phyloP scores from a whole-genome alignment of 2,888 invertebrate genomes.

The Fragum whitleyi region DNA sequence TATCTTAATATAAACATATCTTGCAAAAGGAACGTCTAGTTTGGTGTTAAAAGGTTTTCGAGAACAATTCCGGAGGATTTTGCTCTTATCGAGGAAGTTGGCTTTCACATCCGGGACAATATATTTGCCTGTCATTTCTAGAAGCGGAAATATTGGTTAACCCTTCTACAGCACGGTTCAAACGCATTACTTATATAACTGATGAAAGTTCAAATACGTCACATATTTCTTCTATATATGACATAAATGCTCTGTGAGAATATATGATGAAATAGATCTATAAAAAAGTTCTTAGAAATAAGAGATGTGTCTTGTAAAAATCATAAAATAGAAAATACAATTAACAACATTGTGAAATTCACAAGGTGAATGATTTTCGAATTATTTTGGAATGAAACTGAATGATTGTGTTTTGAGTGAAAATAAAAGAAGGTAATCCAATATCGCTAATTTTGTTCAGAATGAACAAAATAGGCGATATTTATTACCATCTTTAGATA shows the following conservation, averaged over 20 bases:
- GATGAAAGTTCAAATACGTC: neutral
- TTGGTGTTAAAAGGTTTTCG: neutral
- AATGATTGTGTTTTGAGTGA: too few relatives aligned
- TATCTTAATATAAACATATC: neutral
- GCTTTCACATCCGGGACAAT: neutral
- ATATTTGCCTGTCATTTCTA: constrained; percentile 1
- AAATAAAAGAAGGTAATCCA: too few relatives aligned
- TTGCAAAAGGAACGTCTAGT: neutral
- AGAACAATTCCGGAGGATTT: neutral
- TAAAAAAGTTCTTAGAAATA: too few relatives aligned
- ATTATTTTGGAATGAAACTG: too few relatives aligned
- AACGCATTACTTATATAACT: neutral
- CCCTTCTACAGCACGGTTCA: neutral
- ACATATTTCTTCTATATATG: constrained; percentile 1
- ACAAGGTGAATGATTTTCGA: too few relatives aligned
- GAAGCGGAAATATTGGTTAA: neutral
- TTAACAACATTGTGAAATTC: too few relatives aligned
- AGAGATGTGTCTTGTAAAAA: too few relatives aligned
- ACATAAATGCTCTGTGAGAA: neutral
- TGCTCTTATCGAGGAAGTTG: neutral
- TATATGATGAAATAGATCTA: too few relatives aligned
- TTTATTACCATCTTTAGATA: too few relatives aligned
- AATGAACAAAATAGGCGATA: too few relatives aligned
- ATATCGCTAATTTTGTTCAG: too few relatives aligned
- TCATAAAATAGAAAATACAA: too few relatives aligned